Base-by-base conservation (phyloP, 2,888 invertebrate species). In the Helicoverpa assulta region DNA sequence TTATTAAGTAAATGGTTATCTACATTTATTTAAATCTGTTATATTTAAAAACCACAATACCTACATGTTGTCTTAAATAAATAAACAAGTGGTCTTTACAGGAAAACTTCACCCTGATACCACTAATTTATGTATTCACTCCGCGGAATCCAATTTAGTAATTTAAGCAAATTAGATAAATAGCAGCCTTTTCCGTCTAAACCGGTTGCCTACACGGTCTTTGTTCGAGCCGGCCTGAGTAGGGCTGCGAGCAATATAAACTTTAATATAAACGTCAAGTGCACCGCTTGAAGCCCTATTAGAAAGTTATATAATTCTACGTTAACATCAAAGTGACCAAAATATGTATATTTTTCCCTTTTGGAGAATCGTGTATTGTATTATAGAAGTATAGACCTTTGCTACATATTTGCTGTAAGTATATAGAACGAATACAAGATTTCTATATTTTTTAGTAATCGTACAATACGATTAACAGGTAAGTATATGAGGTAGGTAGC, bases 301-400 rank as follows among this genome's bases (percentile, higher is more conserved):
- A 62, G 19, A 67, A 74, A 59, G 58, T 67, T 59, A 68, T 61
- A 66, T 65, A 56, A 61, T 40, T 68, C 40, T 40, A 21, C 43
- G 53, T 57, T 33, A 78, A 68, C 51, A 76, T 79, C 80, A 79
- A 74, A 79, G 76, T 67, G 50, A 79, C 52, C 37, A 67, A 75
- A 56, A 73, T n/a, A 6, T 33, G 33, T 33, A 33, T 33, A 21
- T 53, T 53, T 67, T 26, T 50, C 53, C 21, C 14, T 40, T 66
- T 66, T 58, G 50, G 73, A 37, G 16, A 18, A 16, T 37, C 37
- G 50, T 29, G 10, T 51, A 18, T 26, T 40, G 12, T 14, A 51
- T 7, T 8, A 18, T 21, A n/a, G n/a, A n/a, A n/a, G n/a, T n/a
- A 37, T 33, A 57, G 29, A 71, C 54, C 18, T 73, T 60, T 47